Evolutionary conservation across 2,797 vertebrate genomes (phyloP).

Genomic region (Merluccius polli): DNA sequence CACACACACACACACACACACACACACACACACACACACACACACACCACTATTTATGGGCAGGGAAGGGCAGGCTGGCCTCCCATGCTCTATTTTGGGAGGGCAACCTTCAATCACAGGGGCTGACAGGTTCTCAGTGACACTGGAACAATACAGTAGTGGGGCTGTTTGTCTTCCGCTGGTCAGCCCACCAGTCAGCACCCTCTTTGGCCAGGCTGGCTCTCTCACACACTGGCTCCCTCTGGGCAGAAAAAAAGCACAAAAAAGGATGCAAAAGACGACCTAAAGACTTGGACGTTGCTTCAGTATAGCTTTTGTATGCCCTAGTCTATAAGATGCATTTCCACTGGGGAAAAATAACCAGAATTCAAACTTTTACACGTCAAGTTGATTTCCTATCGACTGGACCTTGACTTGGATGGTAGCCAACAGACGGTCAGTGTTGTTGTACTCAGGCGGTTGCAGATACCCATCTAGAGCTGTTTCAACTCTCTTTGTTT

Average conservation of each 20-base stretch:
- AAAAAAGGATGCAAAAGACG: slow-evolving; percentile 6
- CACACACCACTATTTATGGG: slow-evolving; percentile 62
- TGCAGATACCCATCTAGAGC: slow-evolving; percentile 20
- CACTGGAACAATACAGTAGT: slow-evolving; percentile 69
- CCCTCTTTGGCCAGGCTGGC: slow-evolving; percentile 38
- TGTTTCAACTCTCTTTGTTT: slow-evolving; percentile 26
- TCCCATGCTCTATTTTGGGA: slow-evolving; percentile 67
- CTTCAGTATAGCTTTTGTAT: background rate
- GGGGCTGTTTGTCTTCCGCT: slow-evolving; percentile 62
- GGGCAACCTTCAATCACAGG: slow-evolving; percentile 63
- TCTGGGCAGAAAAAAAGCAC: slow-evolving; percentile 38
- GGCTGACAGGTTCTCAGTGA: slow-evolving; percentile 63
- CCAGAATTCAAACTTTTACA: background rate
- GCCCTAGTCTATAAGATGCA: background rate
- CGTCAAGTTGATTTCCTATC: background rate
- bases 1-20: slow-evolving; percentile 13
- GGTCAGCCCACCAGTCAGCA: slow-evolving; percentile 37
- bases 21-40: slow-evolving; percentile 13
- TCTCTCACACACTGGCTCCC: slow-evolving; percentile 49
- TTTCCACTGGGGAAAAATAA: background rate
- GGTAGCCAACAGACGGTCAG: background rate
- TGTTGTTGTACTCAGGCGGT: background rate
- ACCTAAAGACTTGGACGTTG: background rate
- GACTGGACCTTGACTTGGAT: background rate
- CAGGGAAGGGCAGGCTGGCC: slow-evolving; percentile 51